Conservation (phyloP, 2,888 invertebrate species). For the Mythimna ferrago region DNA sequence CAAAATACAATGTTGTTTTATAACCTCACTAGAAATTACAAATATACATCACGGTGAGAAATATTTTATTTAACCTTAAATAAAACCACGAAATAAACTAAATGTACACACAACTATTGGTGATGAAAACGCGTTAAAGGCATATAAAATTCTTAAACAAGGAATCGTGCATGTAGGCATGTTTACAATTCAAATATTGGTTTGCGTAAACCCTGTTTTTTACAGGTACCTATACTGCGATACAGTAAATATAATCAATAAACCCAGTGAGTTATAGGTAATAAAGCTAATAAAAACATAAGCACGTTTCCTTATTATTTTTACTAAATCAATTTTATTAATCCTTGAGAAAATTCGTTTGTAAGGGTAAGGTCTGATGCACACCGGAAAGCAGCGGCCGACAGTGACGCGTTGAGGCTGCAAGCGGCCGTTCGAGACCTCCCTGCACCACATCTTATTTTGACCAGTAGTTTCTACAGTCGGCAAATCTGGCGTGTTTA, state of each 20-base stretch:
- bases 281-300: constrained; percentile 29
- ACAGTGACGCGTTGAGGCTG: too few relatives aligned
- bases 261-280: constrained; percentile 1
- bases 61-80: constrained; percentile 20
- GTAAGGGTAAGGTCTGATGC: constrained; percentile 3
- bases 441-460: too few relatives aligned
- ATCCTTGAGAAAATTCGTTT: constrained; percentile 35
- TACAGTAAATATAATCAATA: constrained; percentile 7
- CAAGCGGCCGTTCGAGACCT: too few relatives aligned
- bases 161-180: background rate
- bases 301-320: constrained; percentile 23
- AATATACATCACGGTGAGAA: constrained; percentile 49
- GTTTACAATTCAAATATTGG: constrained; percentile 10
- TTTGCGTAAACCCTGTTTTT: constrained; percentile 5
- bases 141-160: constrained; percentile 24
- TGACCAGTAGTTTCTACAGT: too few relatives aligned
- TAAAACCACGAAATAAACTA: constrained; percentile 38
- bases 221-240: constrained; percentile 11
- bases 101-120: constrained; percentile 46
- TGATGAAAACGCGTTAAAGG: constrained; percentile 44
- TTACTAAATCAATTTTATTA: constrained; percentile 21
- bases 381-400: too few relatives aligned
- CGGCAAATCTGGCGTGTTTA: too few relatives aligned
- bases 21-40: constrained; percentile 41
- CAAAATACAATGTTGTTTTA: constrained; percentile 23